Evolutionary conservation across 2,113 vertebrate species (phyloP), one percentile per base, ranked within the genome.

Genomic region (Dromaius novaehollandiae): DNA sequence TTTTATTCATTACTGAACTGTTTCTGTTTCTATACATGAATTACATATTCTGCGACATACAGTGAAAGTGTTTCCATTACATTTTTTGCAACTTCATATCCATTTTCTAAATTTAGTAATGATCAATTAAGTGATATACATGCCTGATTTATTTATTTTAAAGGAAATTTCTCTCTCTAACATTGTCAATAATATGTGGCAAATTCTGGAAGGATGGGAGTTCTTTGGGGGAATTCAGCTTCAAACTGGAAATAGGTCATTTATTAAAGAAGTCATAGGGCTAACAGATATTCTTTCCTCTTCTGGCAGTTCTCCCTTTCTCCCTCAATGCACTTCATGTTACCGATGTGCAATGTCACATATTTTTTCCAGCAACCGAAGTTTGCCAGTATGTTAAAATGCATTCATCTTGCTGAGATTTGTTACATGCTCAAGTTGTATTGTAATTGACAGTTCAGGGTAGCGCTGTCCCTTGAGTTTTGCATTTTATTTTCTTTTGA

Each of bases 391-490:
- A 34, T 24, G 48, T 87, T 91, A 78, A 19, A 74, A 86, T 64
- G 10, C 7, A 4, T 92, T 96, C 44, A 10, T 15, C 75, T 70
- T 89, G 61, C n/a, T 75, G 77, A 87, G 87, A 71, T 73, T 63
- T 91, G 73, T 90, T 96, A 40, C 51, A 34, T 60, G 22, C 21
- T 94, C 74, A 42, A 82, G 76, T 92, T 70, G 97, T 93, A 97
- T 95, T 94, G n/a, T 82, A 97, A 97, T 75, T 92, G 97, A 96
- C 96, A 97, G 66, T 86, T 96, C 51, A 60, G 71, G 76, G 83
- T 86, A 97, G 90, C 1, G 1, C 68, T 75, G 36, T 80, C 74
- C 89, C 89, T 93, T 48, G 65, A 91, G 53, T 76, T 90, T 60
- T 88, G 44, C 73, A 34, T 96, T 96, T 96, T 95, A 81, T 86